Evolutionary conservation across 2,113 vertebrate genomes (phyloP), one percentile per base, ranked within the genome.

Genomic region (Gymnogyps californianus): DNA sequence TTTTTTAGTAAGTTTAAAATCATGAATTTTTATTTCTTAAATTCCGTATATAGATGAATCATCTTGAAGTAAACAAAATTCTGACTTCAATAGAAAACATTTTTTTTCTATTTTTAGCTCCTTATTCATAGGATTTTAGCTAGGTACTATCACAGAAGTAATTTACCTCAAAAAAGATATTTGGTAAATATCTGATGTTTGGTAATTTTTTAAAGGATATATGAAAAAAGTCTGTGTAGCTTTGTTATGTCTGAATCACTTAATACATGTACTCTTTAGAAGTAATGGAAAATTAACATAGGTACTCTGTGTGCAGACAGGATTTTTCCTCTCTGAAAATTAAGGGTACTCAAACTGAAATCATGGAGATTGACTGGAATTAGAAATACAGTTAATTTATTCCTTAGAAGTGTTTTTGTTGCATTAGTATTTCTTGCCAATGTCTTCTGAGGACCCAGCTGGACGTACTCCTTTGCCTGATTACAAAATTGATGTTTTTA

Each of bases 221-320:
- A 18, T 79, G 8, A 51, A 58, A 83, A 85, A 40, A 24, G 18
- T 40, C 29, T 55, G 7, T 75, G 15, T 65, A 46, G 13, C 8
- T n/a, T 64, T 79, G 5, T 75, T 94, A 36, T 31, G 5, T 86
- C 38, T 59, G n/a, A 59, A n/a, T 67, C 28, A 77, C 38, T 57
- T 47, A 61, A 44, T 44, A 44, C 3, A 49, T 20, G 17, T 25
- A 28, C 21, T 70, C 22, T 71, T 49, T 75, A 78, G 13, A 58
- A 72, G 17, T 62, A 79, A 58, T 19, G 4, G 19, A 71, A 75
- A 90, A 83, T 55, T 0, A 85, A 25, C 13, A 26, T 13, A 7
- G 2, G 1, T 44, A 8, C 9, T 75, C 42, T 4, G 1, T 31
- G 6, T 3, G 0, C 18, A 79, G 52, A 44, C 40, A 57, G 13